A percentile compares a stretch with the other conserved stretches of the same genome.
phyloP scores from a whole-genome alignment of 2,888 invertebrate species.

The Ophion obscuratus region DNA sequence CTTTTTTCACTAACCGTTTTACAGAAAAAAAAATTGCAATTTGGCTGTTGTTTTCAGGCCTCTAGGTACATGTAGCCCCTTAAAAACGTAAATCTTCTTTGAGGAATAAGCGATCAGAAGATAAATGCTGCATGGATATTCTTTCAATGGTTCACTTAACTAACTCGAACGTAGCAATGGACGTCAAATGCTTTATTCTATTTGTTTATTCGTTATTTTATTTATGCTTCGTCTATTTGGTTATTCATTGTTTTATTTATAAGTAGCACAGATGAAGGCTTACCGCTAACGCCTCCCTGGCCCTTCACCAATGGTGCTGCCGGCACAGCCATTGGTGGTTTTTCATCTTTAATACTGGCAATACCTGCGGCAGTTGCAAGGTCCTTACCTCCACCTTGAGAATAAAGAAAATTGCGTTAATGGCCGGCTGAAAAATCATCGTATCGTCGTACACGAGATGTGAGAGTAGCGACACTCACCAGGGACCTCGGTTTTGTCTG shows the following conservation, averaged over 20 bases:
- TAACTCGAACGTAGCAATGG: too few species aligned
- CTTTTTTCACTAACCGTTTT: too few species aligned
- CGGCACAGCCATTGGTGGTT: constrained; percentile 77
- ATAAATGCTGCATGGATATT: too few species aligned
- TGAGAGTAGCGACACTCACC: constrained; percentile 85
- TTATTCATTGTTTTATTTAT: not conserved
- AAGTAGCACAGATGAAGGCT: constrained; percentile 27
- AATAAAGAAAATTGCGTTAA: constrained; percentile 33
- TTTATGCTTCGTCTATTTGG: not conserved
- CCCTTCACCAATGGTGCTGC: constrained; percentile 71
- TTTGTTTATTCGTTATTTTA: not conserved
- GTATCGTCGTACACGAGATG: not conserved
- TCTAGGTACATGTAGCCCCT: too few species aligned
- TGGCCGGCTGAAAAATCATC: not conserved
- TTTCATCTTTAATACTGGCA: constrained; percentile 86
- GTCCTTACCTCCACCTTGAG: constrained; percentile 93
- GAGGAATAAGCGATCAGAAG: too few species aligned
- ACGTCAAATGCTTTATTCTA: not conserved
- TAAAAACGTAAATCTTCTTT: too few species aligned
- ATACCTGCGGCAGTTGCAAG: constrained; percentile 92
- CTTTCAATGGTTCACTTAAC: too few species aligned
- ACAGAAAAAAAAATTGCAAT: too few species aligned
- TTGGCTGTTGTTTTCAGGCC: too few species aligned
- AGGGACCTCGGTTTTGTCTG: constrained; percentile 96
- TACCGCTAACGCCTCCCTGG: constrained; percentile 76